Percentiles rank a stretch among this genome's conserved stretches.
These are phyloP conservation scores for Marmota flaviventris DNA, from an alignment of 2,113 vertebrate genomes.

Conservation along the genomic window DNA sequence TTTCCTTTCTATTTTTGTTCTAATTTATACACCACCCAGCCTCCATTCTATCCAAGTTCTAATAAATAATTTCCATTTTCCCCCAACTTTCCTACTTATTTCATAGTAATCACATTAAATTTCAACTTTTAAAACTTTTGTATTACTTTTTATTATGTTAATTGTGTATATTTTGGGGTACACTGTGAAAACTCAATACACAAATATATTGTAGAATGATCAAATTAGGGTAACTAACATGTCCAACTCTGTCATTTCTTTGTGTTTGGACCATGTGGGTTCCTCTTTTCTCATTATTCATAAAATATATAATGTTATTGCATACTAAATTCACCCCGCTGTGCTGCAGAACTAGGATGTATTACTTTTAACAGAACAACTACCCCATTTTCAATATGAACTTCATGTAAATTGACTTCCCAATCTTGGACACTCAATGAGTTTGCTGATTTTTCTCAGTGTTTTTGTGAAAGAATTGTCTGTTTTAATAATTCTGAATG, in stretches of 20 bases:
- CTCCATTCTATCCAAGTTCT: not conserved
- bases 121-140: not conserved
- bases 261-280: not conserved
- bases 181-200: not conserved
- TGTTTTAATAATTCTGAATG: not conserved
- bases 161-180: not conserved
- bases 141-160: not conserved
- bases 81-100: not conserved
- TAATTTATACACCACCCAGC: not conserved
- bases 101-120: not conserved
- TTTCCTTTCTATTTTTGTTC: not conserved
- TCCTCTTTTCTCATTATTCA: not conserved
- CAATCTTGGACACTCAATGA: not conserved
- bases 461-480: not conserved
- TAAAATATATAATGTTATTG: not conserved
- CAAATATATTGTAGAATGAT: not conserved
- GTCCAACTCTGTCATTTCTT: not conserved
- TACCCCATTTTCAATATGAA: not conserved
- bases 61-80: not conserved
- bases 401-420: not conserved
- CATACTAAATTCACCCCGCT: no score
- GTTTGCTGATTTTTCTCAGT: slow-evolving; percentile 4
- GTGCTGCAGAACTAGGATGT: not conserved
- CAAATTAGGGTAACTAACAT: not conserved
- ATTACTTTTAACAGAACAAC: not conserved